phyloP scores from a whole-genome alignment of 2,888 invertebrate species.

The Tupiocoris notatus region DNA sequence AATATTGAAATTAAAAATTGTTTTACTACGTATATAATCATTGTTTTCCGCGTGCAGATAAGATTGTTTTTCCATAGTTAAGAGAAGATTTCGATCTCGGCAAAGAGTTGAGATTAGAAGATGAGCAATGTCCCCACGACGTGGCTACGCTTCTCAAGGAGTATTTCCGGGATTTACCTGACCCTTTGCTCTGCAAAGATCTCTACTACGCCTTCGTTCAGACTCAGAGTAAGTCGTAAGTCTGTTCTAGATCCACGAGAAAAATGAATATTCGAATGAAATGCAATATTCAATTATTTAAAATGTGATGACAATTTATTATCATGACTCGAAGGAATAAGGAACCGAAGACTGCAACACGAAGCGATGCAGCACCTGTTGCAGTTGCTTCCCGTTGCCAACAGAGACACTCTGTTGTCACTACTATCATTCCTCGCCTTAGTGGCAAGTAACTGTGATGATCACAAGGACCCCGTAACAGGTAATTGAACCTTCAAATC shows the following conservation, averaged over 20 bases:
- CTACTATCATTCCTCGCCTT: slow-evolving; percentile 78
- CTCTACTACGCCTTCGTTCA: slow-evolving; percentile 86
- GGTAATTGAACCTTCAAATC: slow-evolving; percentile 51
- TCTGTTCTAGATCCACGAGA: background rate
- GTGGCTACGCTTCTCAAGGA: slow-evolving; percentile 91
- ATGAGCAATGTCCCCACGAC: slow-evolving; percentile 87
- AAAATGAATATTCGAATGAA: background rate
- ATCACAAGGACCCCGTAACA: slow-evolving; percentile 59
- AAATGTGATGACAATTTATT: background rate
- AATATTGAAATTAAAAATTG: too few species aligned
- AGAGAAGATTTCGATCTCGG: slow-evolving; percentile 88
- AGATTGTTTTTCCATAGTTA: too few species aligned
- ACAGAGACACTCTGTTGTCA: slow-evolving; percentile 84
- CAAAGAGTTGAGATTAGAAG: slow-evolving; percentile 68
- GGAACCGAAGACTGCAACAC: slow-evolving; percentile 64
- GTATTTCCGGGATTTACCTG: slow-evolving; percentile 88
- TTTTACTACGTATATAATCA: too few species aligned
- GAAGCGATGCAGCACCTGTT: slow-evolving; percentile 81
- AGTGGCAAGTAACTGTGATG: slow-evolving; percentile 71
- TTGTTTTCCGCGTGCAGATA: too few species aligned
- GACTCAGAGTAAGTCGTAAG: slow-evolving; percentile 74
- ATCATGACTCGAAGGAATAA: slow-evolving; percentile 47
- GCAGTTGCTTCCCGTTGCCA: slow-evolving; percentile 79
- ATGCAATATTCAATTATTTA: background rate
- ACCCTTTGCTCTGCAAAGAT: slow-evolving; percentile 84